These are phyloP conservation scores for Drosophila neocordata DNA, from an alignment of 1,140 invertebrate species.

Conservation along the genomic window DNA sequence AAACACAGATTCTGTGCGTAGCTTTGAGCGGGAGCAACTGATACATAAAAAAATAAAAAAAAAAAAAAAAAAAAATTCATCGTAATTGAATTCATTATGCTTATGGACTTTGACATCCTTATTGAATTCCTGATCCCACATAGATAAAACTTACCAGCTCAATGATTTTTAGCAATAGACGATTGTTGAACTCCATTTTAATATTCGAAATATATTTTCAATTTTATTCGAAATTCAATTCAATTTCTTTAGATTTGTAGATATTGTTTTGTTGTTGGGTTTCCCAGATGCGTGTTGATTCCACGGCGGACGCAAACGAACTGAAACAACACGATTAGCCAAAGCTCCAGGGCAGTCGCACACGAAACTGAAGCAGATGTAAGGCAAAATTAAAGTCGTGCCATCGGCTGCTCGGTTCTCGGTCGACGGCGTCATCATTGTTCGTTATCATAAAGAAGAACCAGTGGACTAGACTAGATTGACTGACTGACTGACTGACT, in stretches of 20 bases:
- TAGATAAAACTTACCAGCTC: conserved; percentile 70
- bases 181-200: conserved; percentile 79
- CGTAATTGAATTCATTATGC: too few relatives aligned
- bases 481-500: too few relatives aligned
- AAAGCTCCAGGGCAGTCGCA: conserved; percentile 34
- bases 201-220: conserved; percentile 6
- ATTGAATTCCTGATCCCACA: background rate
- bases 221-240: conserved; percentile 26
- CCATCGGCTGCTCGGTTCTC: background rate
- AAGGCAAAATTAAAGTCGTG: background rate
- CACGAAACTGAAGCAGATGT: background rate
- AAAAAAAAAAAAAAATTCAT: too few relatives aligned
- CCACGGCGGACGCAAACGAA: conserved; percentile 51
- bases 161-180: conserved; percentile 76
- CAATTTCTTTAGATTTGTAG: background rate
- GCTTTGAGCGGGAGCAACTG: too few relatives aligned
- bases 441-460: background rate
- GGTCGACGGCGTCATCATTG: background rate
- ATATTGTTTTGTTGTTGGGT: background rate
- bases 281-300: conserved; percentile 48
- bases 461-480: too few relatives aligned
- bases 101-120: background rate
- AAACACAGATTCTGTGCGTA: background rate
- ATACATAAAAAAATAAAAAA: too few relatives aligned
- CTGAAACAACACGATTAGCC: conserved; percentile 38